Conservation (phyloP, 2,888 invertebrate genomes). For the Calameuta idolon region DNA sequence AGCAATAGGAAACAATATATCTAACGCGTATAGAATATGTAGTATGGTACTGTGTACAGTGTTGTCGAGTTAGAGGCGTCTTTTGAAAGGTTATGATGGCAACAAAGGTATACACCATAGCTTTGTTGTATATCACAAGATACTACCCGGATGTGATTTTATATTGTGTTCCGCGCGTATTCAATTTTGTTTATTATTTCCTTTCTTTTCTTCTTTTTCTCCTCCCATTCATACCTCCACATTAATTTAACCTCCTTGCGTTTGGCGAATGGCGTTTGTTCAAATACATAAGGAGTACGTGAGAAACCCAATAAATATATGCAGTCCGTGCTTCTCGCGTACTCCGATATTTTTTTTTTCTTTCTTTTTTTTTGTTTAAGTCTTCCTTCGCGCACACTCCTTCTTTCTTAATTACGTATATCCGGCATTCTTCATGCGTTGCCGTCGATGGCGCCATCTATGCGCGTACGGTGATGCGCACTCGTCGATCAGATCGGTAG, state of each 20-base stretch:
- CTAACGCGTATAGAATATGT: neutral
- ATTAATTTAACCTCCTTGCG: too few species aligned
- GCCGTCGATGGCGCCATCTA: neutral
- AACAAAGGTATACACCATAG: neutral
- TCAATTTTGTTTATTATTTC: neutral
- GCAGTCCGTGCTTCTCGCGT: neutral
- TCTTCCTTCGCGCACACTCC: neutral
- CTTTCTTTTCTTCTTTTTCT: neutral
- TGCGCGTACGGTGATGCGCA: neutral
- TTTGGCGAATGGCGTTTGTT: too few species aligned
- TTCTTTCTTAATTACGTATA: neutral
- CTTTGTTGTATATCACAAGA: neutral
- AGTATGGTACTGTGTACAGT: neutral
- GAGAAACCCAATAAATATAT: neutral
- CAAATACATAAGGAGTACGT: neutral
- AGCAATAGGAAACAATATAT: neutral
- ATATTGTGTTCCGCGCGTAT: neutral
- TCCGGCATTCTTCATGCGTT: neutral
- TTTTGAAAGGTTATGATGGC: neutral
- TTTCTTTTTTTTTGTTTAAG: neutral
- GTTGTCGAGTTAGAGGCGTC: neutral
- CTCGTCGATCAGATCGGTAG: slow-evolving; percentile 9
- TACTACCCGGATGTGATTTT: neutral
- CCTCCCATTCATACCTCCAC: neutral
- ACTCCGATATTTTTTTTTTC: neutral